Percentiles rank a stretch among this genome's conserved stretches.
These are phyloP conservation scores for Solen grandis DNA, from an alignment of 1,140 invertebrate species.

Conservation along the genomic window DNA sequence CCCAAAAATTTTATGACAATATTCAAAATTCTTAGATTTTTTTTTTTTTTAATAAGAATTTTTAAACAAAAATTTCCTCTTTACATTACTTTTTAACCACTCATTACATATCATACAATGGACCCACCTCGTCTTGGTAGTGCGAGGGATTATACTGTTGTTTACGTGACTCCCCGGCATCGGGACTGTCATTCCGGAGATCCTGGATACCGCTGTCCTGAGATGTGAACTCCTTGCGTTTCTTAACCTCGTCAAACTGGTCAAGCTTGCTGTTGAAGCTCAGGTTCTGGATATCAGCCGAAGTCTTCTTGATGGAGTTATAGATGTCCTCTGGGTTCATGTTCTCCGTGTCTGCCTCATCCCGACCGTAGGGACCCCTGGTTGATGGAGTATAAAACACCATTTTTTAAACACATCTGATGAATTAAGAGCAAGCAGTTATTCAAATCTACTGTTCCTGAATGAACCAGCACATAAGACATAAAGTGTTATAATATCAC, in stretches of 20 bases:
- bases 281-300: slow-evolving; percentile 96
- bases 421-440: too few relatives aligned
- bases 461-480: too few relatives aligned
- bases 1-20: too few relatives aligned
- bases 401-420: too few relatives aligned
- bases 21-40: too few relatives aligned
- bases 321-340: slow-evolving; percentile 92
- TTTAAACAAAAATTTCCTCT: too few relatives aligned
- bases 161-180: slow-evolving; percentile 67
- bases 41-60: too few relatives aligned
- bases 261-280: slow-evolving; percentile 85
- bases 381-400: not conserved
- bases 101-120: too few relatives aligned
- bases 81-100: too few relatives aligned
- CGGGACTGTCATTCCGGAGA: slow-evolving; percentile 82
- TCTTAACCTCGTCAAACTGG: slow-evolving; percentile 77
- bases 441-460: not conserved
- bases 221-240: slow-evolving; percentile 89
- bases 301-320: slow-evolving; percentile 92
- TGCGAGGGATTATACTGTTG: slow-evolving; percentile 74
- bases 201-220: slow-evolving; percentile 94
- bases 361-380: slow-evolving; percentile 67
- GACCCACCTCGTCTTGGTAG: slow-evolving; percentile 75
- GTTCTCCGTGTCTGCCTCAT: slow-evolving; percentile 85
- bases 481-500: too few relatives aligned